Percentiles rank a stretch among this genome's conserved stretches.
These are phyloP conservation scores for Babylonia areolata DNA, from an alignment of 1,140 invertebrate genomes.

Conservation along the genomic window DNA sequence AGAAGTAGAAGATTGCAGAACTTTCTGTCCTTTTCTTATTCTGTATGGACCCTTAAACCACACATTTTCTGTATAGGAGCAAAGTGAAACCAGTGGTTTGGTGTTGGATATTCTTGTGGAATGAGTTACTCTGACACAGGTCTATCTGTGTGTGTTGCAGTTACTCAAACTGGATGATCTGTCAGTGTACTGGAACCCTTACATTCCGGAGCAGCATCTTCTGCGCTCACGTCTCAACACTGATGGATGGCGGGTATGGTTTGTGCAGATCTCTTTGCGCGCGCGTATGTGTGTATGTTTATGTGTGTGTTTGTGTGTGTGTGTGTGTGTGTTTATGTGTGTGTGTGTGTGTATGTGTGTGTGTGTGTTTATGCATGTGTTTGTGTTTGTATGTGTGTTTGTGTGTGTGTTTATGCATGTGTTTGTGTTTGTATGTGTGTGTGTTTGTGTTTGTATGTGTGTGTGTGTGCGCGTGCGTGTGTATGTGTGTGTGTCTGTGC, in stretches of 20 bases:
- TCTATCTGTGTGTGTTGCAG: constrained; percentile 51
- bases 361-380: background rate
- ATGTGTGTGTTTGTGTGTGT: background rate
- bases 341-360: background rate
- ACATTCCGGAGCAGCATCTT: constrained; percentile 69
- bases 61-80: too few species aligned
- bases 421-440: too few species aligned
- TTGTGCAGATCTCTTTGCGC: constrained; percentile 20
- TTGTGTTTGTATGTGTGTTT: background rate
- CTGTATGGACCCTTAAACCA: too few species aligned
- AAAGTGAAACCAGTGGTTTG: too few species aligned
- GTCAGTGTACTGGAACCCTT: constrained; percentile 86
- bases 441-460: background rate
- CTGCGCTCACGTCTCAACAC: constrained; percentile 68
- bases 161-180: constrained; percentile 86
- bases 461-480: background rate
- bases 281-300: background rate
- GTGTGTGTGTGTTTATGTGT: background rate
- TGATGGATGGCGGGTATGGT: constrained; percentile 73
- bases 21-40: too few species aligned
- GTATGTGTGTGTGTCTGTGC: too few species aligned
- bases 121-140: too few species aligned
- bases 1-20: too few species aligned
- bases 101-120: too few species aligned
- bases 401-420: background rate